phyloP scores from a whole-genome alignment of 2,797 vertebrate species.

The Sebastes aleutianus region DNA sequence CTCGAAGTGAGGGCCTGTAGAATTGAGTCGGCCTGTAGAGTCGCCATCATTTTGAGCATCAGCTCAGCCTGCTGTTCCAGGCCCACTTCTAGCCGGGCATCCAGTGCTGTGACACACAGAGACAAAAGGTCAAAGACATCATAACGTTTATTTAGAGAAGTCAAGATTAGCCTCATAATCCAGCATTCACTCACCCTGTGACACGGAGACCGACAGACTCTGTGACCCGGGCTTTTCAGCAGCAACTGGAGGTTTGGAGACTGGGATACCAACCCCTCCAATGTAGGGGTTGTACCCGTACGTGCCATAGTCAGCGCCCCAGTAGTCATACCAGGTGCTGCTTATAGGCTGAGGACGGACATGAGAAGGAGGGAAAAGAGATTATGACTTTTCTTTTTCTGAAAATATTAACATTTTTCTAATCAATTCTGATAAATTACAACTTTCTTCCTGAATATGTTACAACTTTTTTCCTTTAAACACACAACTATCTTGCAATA shows the following conservation, averaged over 20 bases:
- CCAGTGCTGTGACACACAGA: conserved; percentile 84
- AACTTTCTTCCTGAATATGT: background rate
- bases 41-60: conserved; percentile 99
- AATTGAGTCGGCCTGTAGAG: conserved; percentile 96
- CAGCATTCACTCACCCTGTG: conserved; percentile 85
- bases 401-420: background rate
- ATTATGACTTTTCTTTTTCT: background rate
- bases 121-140: background rate
- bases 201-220: conserved; percentile 94
- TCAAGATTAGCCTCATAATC: background rate
- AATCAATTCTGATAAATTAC: background rate
- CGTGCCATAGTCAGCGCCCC: conserved; percentile 97
- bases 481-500: background rate
- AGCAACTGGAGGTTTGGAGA: conserved; percentile 91
- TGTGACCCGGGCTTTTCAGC: conserved; percentile 96
- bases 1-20: conserved; percentile 95
- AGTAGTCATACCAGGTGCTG: conserved; percentile 99
- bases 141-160: background rate
- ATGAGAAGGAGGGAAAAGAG: background rate
- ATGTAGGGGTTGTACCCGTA: conserved; percentile 98
- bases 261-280: conserved; percentile 94
- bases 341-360: conserved; percentile 89
- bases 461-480: background rate
- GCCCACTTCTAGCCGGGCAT: conserved; percentile 96
- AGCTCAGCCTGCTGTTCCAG: conserved; percentile 98